Base-by-base conservation (phyloP, 2,888 invertebrate species). In the Allacma fusca region DNA sequence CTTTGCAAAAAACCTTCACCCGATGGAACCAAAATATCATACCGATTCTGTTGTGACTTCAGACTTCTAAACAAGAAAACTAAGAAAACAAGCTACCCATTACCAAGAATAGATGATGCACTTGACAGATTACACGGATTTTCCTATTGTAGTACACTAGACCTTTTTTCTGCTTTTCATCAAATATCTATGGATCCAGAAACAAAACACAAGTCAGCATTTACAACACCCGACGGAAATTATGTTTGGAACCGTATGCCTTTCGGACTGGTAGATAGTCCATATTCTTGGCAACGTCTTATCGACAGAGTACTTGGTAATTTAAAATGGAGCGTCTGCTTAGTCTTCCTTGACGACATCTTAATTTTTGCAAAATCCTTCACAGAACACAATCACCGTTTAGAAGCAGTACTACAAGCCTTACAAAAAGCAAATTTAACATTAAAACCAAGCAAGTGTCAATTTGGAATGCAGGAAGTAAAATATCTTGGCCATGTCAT, bases 271-370 rank as follows among this genome's bases (percentile, higher is more conserved):
- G 44, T n/a, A 21, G 28, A 19, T 43, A 4, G n/a, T 13, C 74
- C 64, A 24, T 24, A 21, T 5, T 19, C 29, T 57, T 72, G n/a
- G n/a, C 21, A 19, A 12, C n/a, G 21, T 2, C 5, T 40, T 2
- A 75, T 50, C 19, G 75, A 67, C 28, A 5, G 26, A 29, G 26
- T 75, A 23, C 28, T 75, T n/a, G 28, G 68, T 1, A 4, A 44
- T 16, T 68, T 50, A 5, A 67, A 68, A 12, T 76, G 50, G 34
- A 50, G 1, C 1, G 50, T 68, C 5, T n/a, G n/a, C 21, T 21
- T 80, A 1, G 81, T 80, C 0, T 84, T 84, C 29, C 26, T 86
- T n/a, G 86, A 86, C 68, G 86, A 86, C 72, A 78, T 85, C 23
- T 43, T 85, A 0, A 75, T 85, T 0, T 80, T 81, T 23, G 85